These are phyloP conservation scores for Actinia tenebrosa DNA, from an alignment of 64 coral and sea anemone genomes.

Conservation along the genomic window DNA sequence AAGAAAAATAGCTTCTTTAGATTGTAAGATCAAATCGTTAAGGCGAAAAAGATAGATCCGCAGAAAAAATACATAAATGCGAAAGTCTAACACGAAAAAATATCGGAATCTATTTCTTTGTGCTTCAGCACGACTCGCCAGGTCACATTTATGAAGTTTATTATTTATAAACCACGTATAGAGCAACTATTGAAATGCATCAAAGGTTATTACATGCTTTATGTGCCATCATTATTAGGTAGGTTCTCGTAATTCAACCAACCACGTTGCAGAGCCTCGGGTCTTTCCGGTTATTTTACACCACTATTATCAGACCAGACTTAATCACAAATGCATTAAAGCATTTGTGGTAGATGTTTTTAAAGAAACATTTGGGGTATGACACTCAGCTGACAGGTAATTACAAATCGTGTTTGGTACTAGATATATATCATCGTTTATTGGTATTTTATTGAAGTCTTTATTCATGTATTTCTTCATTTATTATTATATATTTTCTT, in stretches of 20 bases:
- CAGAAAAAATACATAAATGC: background rate
- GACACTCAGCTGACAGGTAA: background rate
- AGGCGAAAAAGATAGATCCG: no score
- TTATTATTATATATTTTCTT: no score
- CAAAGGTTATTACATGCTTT: background rate
- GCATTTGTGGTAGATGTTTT: background rate
- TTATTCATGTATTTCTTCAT: background rate
- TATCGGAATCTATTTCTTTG: background rate
- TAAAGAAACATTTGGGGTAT: background rate
- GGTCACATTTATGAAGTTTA: background rate
- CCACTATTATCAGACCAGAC: background rate
- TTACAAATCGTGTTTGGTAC: background rate
- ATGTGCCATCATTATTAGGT: background rate
- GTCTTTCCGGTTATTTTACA: background rate
- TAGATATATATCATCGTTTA: background rate
- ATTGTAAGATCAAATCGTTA: background rate
- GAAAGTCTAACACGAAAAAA: background rate
- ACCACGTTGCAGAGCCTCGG: background rate
- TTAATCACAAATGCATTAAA: background rate
- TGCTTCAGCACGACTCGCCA: background rate
- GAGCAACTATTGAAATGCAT: background rate
- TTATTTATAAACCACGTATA: background rate
- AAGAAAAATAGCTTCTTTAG: background rate
- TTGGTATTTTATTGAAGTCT: background rate
- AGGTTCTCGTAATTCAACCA: background rate